phyloP scores from a whole-genome alignment of 2,888 invertebrate genomes.

The Cheilosia scutellata region DNA sequence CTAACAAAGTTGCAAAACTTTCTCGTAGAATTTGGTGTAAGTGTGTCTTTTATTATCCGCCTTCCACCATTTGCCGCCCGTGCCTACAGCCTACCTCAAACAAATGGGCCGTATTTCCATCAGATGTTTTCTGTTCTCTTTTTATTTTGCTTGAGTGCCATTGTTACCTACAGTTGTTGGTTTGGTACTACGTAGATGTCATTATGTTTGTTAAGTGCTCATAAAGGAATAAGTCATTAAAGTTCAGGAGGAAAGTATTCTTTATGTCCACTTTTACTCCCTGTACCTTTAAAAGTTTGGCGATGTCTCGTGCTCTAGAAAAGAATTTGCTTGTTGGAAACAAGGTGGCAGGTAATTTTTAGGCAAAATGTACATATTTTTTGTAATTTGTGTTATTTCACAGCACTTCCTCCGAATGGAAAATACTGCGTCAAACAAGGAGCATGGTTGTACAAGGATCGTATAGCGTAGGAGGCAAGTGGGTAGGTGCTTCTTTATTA shows the following conservation, averaged over 20 bases:
- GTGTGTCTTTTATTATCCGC: constrained; percentile 66
- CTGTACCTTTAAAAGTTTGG: constrained; percentile 37
- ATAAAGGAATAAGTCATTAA: constrained; percentile 75
- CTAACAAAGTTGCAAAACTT: constrained; percentile 70
- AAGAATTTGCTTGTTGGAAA: constrained; percentile 61
- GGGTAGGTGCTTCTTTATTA: constrained; percentile 28
- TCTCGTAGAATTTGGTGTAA: constrained; percentile 33
- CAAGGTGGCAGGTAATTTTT: constrained; percentile 73
- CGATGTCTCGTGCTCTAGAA: constrained; percentile 42
- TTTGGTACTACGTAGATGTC: constrained; percentile 52
- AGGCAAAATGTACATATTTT: constrained; percentile 58
- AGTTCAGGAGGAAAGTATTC: constrained; percentile 71
- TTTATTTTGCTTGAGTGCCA: not conserved
- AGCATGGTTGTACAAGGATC: constrained; percentile 3
- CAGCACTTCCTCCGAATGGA: constrained; percentile 10
- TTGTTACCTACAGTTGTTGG: constrained; percentile 46
- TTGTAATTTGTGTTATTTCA: constrained; percentile 29
- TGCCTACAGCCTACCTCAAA: constrained; percentile 20
- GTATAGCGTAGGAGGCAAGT: not conserved
- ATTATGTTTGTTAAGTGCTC: constrained; percentile 68
- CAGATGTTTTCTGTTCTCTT: constrained; percentile 23
- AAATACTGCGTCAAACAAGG: constrained; percentile 1
- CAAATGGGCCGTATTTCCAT: constrained; percentile 63
- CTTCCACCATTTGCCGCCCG: not conserved
- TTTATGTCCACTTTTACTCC: constrained; percentile 61